Base-by-base conservation (phyloP, 1,140 invertebrate genomes). In the Formica selysi region DNA sequence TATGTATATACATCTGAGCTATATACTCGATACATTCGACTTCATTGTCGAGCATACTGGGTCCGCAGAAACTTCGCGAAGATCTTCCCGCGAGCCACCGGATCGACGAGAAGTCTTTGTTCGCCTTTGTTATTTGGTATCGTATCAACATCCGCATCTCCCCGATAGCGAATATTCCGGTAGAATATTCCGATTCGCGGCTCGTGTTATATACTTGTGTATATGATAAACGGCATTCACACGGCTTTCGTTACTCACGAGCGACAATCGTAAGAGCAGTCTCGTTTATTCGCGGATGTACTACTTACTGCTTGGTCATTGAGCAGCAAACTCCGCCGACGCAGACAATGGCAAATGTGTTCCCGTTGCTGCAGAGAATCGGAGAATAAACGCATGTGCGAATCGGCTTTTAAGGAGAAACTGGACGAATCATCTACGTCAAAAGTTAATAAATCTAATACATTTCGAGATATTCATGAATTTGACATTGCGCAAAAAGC, bases 71-170 rank as follows among this genome's bases (percentile, higher is more conserved):
- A 73, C 79, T 83, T 73, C 22, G 68, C 54, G 26, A 83, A 83
- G 79, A 83, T 80, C 64, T 80, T 36, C 22, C 8, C 64, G 65
- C 65, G 78, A 80, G 62, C 68, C 79, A 54, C 0, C 54, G 54
- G 54, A 83, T 83, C 79, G 68, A 44, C 67, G 54, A 54, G 13
- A 70, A 26, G 68, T 83, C 79, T 83, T 83, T 83, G 79, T 83
- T 44, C 54, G 54, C 68, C 54, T 73, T 83, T 83, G 68, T 83
- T 81, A 41, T 51, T 51, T 13, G 68, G 13, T 48, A 74, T 74
- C 79, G 68, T 74, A 83, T 79, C 76, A 79, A 79, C 76, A 79
- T 83, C 79, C 67, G 54, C 54, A 81, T 73, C 79, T 83, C 3
- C 16, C 54, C 29, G 38, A 13, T 54, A 36, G 38, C 19, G n/a